Evolutionary conservation across 2,797 vertebrate genomes (phyloP), one percentile per base, ranked within the genome.

Genomic region (Scomberomorus guttatus): DNA sequence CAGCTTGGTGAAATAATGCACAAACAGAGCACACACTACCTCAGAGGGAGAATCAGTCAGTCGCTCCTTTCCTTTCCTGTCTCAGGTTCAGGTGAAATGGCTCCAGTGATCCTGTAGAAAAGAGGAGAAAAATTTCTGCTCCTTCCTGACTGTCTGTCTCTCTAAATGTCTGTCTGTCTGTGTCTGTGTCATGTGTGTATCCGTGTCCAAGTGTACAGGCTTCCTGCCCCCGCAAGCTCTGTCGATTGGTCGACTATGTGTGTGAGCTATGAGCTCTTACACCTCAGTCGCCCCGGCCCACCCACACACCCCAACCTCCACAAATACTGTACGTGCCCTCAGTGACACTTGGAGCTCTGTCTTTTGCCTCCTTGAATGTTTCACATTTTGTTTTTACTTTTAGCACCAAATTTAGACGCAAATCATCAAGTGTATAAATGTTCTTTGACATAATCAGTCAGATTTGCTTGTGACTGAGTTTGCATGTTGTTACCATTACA

Each of bases 191-290:
- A n/a, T 80, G 86, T 80, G 68, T 74, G 34, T 44, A 25, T 78
- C 50, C 13, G 63, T 64, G 52, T 84, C 73, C 60, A 60, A 72
- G 82, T 56, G 63, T 76, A 75, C 90, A 85, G 83, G 85, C 90
- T 91, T 81, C 62, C 83, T 84, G 79, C 87, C 89, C 90, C 80
- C 78, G 2, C 80, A 52, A 67, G 17, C 73, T 67, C 80, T 3
- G 55, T 25, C 81, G 89, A 91, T 91, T 92, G 90, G 91, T 71
- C 63, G 5, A 32, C 37, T 72, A 6, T 32, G 67, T 71, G 86
- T 77, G 69, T 66, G 89, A 90, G 63, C 81, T 89, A 87, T 80
- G 84, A 89, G 69, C 50, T 62, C 72, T 64, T 51, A 67, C 84
- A 90, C 83, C 82, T 88, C 87, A 4, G 65, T 56, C 34, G 24